These are phyloP conservation scores for Notarius quadriscutis DNA, from an alignment of 2,113 vertebrate genomes.

Conservation along the genomic window DNA sequence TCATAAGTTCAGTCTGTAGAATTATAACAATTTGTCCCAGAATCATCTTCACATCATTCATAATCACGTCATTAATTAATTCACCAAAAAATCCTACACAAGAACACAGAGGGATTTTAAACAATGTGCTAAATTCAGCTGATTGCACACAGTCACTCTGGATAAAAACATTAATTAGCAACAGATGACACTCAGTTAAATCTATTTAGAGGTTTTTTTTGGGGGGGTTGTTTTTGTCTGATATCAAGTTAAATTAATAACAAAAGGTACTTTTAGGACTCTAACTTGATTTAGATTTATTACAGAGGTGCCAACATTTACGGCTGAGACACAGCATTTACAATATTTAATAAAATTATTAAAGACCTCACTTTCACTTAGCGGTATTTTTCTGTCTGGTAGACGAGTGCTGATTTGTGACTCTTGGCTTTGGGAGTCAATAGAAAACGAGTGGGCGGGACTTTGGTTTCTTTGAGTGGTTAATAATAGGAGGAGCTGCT, in stretches of 20 bases:
- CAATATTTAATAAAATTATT: background rate
- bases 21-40: background rate
- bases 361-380: background rate
- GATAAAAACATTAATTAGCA: background rate
- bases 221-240: background rate
- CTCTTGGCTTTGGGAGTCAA: background rate
- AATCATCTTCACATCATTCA: background rate
- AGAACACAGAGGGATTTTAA: background rate
- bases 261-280: background rate
- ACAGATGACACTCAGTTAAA: background rate
- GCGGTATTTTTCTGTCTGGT: too few species aligned
- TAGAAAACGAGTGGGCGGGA: background rate
- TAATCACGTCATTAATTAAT: background rate
- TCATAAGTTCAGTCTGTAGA: background rate
- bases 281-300: background rate
- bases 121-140: background rate
- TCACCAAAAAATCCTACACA: background rate
- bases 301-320: background rate
- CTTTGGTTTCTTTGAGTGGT: background rate
- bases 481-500: background rate
- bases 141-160: background rate
- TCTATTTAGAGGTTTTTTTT: too few species aligned
- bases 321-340: background rate
- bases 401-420: background rate
- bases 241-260: background rate